Conservation (phyloP, 2,888 invertebrate species). For the Lithophane leautieri region DNA sequence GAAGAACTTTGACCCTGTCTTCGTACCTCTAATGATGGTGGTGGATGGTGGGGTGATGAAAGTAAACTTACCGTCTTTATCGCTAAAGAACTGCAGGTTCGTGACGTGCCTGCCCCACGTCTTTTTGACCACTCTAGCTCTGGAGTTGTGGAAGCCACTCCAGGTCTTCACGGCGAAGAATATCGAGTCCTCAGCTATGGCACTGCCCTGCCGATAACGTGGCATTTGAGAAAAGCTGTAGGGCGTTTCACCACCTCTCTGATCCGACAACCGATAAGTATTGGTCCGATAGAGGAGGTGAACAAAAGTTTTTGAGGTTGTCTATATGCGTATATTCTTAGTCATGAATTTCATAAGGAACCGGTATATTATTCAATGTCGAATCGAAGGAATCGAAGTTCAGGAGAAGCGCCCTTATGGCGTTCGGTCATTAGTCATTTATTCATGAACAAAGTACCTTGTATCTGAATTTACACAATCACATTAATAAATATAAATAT, state of each 20-base stretch:
- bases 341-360: neutral
- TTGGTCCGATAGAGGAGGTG: neutral
- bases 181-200: slow-evolving; percentile 91
- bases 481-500: no score
- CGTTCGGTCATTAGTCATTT: no score
- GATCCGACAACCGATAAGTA: neutral
- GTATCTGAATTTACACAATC: no score
- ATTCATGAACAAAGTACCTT: no score
- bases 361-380: neutral
- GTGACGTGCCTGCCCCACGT: slow-evolving; percentile 95
- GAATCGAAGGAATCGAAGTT: no score
- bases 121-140: slow-evolving; percentile 94
- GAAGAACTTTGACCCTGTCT: neutral
- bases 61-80: slow-evolving; percentile 91
- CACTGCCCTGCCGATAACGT: slow-evolving; percentile 88
- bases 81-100: slow-evolving; percentile 95
- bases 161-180: slow-evolving; percentile 98
- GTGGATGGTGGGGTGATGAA: neutral
- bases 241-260: neutral
- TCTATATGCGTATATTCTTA: neutral
- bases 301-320: no score
- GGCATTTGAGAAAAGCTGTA: slow-evolving; percentile 37
- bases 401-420: neutral
- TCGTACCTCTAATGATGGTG: neutral
- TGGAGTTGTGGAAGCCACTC: slow-evolving; percentile 94